Evolutionary conservation across 2,797 vertebrate genomes (phyloP).

Genomic region (Luscinia megarhynchos): DNA sequence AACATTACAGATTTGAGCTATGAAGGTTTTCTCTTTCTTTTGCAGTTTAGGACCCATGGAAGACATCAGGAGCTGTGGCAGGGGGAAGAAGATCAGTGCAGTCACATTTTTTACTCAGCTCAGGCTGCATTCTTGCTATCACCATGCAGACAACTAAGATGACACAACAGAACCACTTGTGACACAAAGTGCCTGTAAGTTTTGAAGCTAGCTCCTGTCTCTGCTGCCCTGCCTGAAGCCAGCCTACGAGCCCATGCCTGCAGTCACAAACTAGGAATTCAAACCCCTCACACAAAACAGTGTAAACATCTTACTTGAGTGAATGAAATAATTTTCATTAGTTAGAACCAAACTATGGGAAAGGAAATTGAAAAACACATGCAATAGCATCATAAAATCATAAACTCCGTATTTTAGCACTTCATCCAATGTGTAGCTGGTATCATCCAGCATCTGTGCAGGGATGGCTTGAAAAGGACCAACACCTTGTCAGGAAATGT

Average conservation of each 20-base stretch:
- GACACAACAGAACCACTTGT: neutral
- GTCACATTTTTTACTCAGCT: neutral
- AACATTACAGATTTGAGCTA: neutral
- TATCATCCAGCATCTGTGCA: neutral
- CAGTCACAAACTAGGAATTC: neutral
- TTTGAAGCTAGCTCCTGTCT: neutral
- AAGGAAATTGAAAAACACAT: conserved; percentile 14
- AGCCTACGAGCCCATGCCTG: neutral
- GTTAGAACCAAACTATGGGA: neutral
- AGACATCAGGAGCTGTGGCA: neutral
- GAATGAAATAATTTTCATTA: conserved; percentile 18
- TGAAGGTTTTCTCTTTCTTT: neutral
- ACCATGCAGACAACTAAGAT: neutral
- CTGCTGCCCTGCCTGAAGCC: neutral
- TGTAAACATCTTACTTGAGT: neutral
- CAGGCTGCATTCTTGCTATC: neutral
- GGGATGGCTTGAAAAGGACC: neutral
- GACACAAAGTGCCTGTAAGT: rapidly evolving
- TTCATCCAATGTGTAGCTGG: neutral
- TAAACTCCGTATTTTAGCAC: neutral
- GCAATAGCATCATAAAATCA: neutral
- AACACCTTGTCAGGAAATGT: neutral
- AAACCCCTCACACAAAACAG: neutral
- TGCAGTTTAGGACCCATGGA: neutral
- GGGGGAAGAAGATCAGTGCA: neutral